Evolutionary conservation across 2,113 vertebrate species (phyloP).

Genomic region (Lepisosteus osseus): DNA sequence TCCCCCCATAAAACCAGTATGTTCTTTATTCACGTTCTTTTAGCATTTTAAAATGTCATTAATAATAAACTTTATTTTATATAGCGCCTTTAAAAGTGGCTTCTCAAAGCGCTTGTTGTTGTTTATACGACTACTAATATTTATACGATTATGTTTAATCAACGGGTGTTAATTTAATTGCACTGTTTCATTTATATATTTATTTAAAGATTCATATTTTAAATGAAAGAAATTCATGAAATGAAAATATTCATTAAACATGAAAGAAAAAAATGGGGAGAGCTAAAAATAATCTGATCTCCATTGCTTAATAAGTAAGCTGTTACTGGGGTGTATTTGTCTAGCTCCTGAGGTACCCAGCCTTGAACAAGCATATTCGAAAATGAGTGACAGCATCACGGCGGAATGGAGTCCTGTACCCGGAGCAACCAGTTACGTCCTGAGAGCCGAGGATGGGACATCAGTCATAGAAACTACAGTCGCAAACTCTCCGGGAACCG

Average conservation of each 20-base stretch:
- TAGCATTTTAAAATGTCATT: not conserved
- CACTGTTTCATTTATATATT: conserved; percentile 4
- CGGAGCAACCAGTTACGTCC: conserved; percentile 77
- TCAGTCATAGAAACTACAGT: conserved; percentile 70
- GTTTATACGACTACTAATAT: not conserved
- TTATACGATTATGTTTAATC: no score
- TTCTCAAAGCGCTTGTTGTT: not conserved
- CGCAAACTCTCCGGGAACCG: conserved; percentile 70
- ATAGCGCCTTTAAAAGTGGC: no score
- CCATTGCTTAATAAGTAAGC: no score
- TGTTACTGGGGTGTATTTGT: not conserved
- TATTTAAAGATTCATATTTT: no score
- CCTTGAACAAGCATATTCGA: conserved; percentile 80
- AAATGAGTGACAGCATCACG: conserved; percentile 83
- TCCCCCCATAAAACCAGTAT: not conserved
- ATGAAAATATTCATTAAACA: no score
- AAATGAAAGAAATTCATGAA: no score
- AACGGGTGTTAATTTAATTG: not conserved
- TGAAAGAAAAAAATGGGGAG: no score
- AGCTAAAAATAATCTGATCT: no score
- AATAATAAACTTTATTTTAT: no score
- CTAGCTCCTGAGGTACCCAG: conserved; percentile 77
- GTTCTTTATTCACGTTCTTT: not conserved
- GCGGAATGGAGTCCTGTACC: conserved; percentile 76
- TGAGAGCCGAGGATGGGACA: conserved; percentile 66